Evolutionary conservation across 2,888 invertebrate genomes (phyloP).

Genomic region (Dyspetes luteomarginatus): DNA sequence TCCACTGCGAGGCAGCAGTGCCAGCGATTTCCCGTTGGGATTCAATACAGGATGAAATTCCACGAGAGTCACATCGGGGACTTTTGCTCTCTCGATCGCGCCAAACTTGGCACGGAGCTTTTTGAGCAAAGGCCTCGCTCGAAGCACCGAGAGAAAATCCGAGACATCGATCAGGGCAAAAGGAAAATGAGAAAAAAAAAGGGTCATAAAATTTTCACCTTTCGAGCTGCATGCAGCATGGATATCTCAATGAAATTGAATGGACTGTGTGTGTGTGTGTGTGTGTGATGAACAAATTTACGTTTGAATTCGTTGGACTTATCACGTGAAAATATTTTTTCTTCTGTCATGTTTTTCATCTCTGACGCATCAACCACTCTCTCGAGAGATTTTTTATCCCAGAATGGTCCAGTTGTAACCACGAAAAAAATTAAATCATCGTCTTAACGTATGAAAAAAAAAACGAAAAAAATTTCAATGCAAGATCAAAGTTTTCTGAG

Average conservation of each 20-base stretch:
- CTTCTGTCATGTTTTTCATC: too few relatives aligned
- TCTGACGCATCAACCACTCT: too few relatives aligned
- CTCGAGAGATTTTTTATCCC: too few relatives aligned
- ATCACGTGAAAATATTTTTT: too few relatives aligned
- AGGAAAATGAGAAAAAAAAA: slow-evolving; percentile 26
- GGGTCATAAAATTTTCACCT: slow-evolving; percentile 42
- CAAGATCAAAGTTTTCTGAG: too few relatives aligned
- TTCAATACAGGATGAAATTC: slow-evolving; percentile 62
- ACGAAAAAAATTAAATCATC: too few relatives aligned
- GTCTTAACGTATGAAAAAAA: too few relatives aligned
- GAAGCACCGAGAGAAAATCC: slow-evolving; percentile 59
- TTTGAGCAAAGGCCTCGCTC: slow-evolving; percentile 21
- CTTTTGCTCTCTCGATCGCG: slow-evolving; percentile 22
- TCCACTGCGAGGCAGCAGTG: slow-evolving; percentile 38
- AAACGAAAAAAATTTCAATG: too few relatives aligned
- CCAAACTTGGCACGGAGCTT: slow-evolving; percentile 8
- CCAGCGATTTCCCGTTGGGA: slow-evolving; percentile 58
- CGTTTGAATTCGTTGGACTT: too few relatives aligned
- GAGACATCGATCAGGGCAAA: slow-evolving; percentile 55
- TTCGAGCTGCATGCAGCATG: slow-evolving; percentile 30
- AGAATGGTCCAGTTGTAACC: too few relatives aligned
- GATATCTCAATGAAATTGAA: slow-evolving; percentile 56
- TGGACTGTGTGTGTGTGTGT: slow-evolving; percentile 38
- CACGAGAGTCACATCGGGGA: slow-evolving; percentile 55
- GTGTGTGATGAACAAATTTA: too few relatives aligned